Percentiles rank a stretch among this genome's conserved stretches.
Evolutionary conservation across 53 echinoderm and acorn worm species (phyloP).

Genomic region (Paracentrotus lividus): DNA sequence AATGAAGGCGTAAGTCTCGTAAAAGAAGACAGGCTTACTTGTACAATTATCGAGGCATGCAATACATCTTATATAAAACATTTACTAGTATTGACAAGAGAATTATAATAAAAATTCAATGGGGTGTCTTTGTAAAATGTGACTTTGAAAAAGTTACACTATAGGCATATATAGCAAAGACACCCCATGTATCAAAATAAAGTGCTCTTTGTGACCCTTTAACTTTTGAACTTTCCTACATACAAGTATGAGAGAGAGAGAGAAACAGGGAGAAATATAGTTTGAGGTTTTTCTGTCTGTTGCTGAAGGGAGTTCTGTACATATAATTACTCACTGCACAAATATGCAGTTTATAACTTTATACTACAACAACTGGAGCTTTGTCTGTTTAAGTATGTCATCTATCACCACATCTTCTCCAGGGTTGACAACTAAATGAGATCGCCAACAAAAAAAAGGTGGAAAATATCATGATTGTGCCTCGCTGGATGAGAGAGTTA

Average conservation of each 20-base stretch:
- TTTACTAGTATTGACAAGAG: too few relatives aligned
- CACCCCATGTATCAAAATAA: neutral
- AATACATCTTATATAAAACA: too few relatives aligned
- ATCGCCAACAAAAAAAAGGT: conserved; percentile 3
- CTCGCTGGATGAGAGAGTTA: too few relatives aligned
- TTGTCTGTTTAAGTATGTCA: conserved; percentile 34
- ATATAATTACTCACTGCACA: conserved; percentile 42
- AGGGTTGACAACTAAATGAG: neutral
- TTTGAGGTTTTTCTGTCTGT: conserved; percentile 39
- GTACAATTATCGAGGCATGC: too few relatives aligned
- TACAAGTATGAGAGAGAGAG: neutral
- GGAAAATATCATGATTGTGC: too few relatives aligned
- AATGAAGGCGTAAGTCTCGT: too few relatives aligned
- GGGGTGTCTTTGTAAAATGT: too few relatives aligned
- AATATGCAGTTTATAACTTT: conserved; percentile 36
- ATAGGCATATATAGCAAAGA: neutral
- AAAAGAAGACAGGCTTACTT: too few relatives aligned
- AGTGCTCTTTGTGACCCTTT: conserved; percentile 20
- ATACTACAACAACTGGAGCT: conserved; percentile 23
- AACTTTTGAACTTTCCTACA: conserved; percentile 34
- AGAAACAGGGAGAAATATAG: too few relatives aligned
- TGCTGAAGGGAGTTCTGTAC: conserved; percentile 46
- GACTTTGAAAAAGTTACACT: too few relatives aligned
- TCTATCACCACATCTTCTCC: neutral
- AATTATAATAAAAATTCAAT: too few relatives aligned